These are phyloP conservation scores for Pristionchus japonicus DNA, from an alignment of 2,888 invertebrate species.

Conservation along the genomic window DNA sequence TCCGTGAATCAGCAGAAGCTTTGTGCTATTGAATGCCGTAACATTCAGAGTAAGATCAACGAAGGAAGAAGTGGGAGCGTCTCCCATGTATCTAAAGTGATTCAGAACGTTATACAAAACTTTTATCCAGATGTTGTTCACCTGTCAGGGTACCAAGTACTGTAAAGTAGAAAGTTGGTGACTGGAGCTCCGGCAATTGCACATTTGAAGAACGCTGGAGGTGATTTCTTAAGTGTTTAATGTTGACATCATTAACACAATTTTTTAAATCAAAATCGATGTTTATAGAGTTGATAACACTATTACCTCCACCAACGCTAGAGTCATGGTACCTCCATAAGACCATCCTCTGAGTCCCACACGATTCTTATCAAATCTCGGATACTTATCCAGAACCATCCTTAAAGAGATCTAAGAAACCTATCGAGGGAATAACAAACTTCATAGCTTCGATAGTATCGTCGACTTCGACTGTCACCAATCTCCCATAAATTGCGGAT, in stretches of 20 bases:
- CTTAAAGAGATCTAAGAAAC: slow-evolving; percentile 13
- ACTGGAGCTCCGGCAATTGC: slow-evolving; percentile 95
- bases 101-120: too few relatives aligned
- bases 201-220: slow-evolving; percentile 87
- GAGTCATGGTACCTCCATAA: slow-evolving; percentile 90
- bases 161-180: slow-evolving; percentile 94
- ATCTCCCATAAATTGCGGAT: slow-evolving; percentile 81
- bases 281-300: too few relatives aligned
- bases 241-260: too few relatives aligned
- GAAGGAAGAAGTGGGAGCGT: slow-evolving; percentile 86
- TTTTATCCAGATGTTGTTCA: too few relatives aligned
- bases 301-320: not conserved
- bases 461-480: slow-evolving; percentile 94
- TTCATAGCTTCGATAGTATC: slow-evolving; percentile 88
- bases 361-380: slow-evolving; percentile 75
- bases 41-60: too few relatives aligned
- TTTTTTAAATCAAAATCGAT: too few relatives aligned
- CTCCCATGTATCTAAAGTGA: slow-evolving; percentile 87
- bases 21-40: too few relatives aligned
- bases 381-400: slow-evolving; percentile 53
- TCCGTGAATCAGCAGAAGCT: too few relatives aligned
- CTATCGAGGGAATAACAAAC: slow-evolving; percentile 5
- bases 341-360: slow-evolving; percentile 96
- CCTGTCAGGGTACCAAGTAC: slow-evolving; percentile 92
- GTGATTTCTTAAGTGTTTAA: slow-evolving; percentile 22